Percentiles rank a stretch among this genome's conserved stretches.
These are phyloP conservation scores for Dallia pectoralis DNA, from an alignment of 2,797 vertebrate species.

Conservation along the genomic window DNA sequence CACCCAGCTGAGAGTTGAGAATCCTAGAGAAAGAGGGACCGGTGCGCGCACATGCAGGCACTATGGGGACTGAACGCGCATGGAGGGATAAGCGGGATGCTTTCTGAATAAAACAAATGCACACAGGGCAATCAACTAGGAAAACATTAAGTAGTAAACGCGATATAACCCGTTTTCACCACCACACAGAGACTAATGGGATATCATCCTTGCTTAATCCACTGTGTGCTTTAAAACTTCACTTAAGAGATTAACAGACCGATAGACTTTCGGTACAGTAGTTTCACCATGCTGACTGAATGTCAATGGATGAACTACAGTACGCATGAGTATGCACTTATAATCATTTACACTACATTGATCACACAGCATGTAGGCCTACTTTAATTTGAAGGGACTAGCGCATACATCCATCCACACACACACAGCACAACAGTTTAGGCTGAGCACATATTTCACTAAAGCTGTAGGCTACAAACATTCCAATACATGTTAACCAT, in stretches of 20 bases:
- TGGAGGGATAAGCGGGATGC: not conserved
- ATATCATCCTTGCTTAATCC: slow-evolving; percentile 34
- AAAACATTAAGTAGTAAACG: not conserved
- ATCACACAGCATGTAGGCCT: not conserved
- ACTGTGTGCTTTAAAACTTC: slow-evolving; percentile 60
- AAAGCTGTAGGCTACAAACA: not conserved
- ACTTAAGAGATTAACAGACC: slow-evolving; percentile 45
- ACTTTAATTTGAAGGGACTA: not conserved
- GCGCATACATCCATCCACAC: not conserved
- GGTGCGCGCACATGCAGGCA: not conserved
- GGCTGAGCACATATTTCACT: not conserved
- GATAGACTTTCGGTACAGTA: slow-evolving; percentile 19
- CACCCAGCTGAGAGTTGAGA: no score
- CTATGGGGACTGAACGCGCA: not conserved
- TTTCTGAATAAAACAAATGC: not conserved
- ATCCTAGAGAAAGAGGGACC: not conserved
- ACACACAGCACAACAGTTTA: not conserved
- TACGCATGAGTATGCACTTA: not conserved
- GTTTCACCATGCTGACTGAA: not conserved
- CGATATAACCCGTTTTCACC: slow-evolving; percentile 9
- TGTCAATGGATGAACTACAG: not conserved
- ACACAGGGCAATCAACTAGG: not conserved
- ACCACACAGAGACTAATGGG: slow-evolving; percentile 25
- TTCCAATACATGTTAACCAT: not conserved
- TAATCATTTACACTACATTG: not conserved